These are phyloP conservation scores for Phymorhynchus buccinoides DNA, from an alignment of 1,140 invertebrate genomes.

Conservation along the genomic window DNA sequence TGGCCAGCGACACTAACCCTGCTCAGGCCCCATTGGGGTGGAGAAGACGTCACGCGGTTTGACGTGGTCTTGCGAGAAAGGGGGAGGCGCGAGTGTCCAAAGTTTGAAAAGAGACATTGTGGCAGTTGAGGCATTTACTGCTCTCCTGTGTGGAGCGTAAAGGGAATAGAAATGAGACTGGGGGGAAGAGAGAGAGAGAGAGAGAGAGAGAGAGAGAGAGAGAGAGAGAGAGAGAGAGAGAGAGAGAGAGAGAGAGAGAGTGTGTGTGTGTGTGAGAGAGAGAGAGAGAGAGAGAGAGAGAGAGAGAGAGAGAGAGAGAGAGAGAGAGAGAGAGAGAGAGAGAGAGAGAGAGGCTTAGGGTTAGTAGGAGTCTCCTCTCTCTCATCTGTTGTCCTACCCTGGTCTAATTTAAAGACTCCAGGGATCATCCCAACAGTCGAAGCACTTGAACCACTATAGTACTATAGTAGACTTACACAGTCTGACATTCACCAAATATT, in stretches of 20 bases:
- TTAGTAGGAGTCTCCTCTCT: too few relatives aligned
- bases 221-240: too few relatives aligned
- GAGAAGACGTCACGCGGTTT: neutral
- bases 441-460: too few relatives aligned
- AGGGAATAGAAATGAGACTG: neutral
- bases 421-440: too few relatives aligned
- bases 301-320: slow-evolving; percentile 2
- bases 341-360: too few relatives aligned
- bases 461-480: too few relatives aligned
- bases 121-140: slow-evolving; percentile 27
- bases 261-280: neutral
- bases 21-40: neutral
- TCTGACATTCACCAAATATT: too few relatives aligned
- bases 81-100: slow-evolving; percentile 34
- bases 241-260: neutral
- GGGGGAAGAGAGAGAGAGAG: neutral
- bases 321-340: slow-evolving; percentile 7
- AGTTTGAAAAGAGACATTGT: slow-evolving; percentile 22
- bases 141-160: neutral
- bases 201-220: neutral
- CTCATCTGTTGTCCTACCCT: too few relatives aligned
- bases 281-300: neutral
- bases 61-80: slow-evolving; percentile 2
- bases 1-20: neutral
- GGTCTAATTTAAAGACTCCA: too few relatives aligned